Percentiles rank a stretch among this genome's conserved stretches.
phyloP scores from a whole-genome alignment of 2,113 vertebrate genomes.

The Catharus fuscescens region DNA sequence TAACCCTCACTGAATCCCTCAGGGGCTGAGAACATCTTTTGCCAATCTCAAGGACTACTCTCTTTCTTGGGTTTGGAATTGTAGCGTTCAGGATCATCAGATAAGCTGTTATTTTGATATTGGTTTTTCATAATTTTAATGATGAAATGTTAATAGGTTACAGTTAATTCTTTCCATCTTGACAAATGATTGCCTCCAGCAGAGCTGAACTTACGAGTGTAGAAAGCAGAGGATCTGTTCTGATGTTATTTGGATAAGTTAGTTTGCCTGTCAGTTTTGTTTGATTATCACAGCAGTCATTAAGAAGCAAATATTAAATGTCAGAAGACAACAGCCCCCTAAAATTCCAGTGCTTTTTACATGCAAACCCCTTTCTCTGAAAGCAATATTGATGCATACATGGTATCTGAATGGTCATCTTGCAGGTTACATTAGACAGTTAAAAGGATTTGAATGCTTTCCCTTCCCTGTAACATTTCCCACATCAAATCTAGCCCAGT shows the following conservation, averaged over 20 bases:
- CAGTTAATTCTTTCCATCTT: conserved; percentile 15
- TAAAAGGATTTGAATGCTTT: neutral
- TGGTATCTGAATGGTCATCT: neutral
- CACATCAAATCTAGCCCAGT: neutral
- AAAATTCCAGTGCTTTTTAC: neutral
- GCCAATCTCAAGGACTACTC: neutral
- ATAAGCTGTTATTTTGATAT: neutral
- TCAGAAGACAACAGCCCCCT: neutral
- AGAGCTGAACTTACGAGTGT: neutral
- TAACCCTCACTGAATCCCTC: neutral
- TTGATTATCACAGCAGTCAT: conserved; percentile 33
- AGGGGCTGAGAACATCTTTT: neutral
- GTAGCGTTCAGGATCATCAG: neutral
- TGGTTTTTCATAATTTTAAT: neutral
- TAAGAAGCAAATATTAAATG: conserved; percentile 45
- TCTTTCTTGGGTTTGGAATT: neutral
- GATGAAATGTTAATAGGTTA: neutral
- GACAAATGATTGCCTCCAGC: conserved; percentile 4
- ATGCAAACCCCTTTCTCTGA: neutral
- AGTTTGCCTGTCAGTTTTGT: conserved; percentile 21
- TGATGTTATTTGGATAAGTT: conserved; percentile 34
- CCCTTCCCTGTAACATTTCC: neutral
- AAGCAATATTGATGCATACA: neutral
- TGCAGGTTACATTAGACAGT: neutral
- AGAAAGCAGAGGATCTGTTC: neutral